A percentile compares a stretch with the other conserved stretches of the same genome.
Evolutionary conservation across 2,113 vertebrate genomes (phyloP).

Genomic region (Ursus arctos): DNA sequence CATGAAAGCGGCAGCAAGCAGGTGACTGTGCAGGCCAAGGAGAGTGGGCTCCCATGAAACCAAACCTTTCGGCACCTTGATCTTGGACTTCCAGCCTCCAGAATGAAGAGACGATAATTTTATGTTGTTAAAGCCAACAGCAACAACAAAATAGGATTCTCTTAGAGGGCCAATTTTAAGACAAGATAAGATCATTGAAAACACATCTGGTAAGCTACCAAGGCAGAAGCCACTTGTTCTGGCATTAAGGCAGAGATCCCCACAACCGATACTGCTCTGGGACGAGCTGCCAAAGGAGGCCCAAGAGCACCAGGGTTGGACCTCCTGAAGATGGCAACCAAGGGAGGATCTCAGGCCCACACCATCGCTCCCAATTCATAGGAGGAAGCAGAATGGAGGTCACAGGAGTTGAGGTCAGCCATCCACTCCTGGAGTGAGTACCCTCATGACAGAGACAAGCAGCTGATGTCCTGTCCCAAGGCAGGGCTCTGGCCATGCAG

Average conservation of each 20-base stretch:
- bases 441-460: rapidly evolving
- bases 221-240: neutral
- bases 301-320: neutral
- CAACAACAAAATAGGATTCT: neutral
- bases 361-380: rapidly evolving
- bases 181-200: neutral
- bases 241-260: too few species aligned
- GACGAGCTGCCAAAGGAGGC: rapidly evolving
- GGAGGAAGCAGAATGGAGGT: neutral
- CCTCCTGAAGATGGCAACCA: neutral
- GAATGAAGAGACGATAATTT: neutral
- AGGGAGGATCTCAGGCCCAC: neutral
- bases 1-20: neutral
- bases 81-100: neutral
- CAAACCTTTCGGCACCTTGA: neutral
- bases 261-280: rapidly evolving
- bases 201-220: neutral
- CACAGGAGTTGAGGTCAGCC: rapidly evolving
- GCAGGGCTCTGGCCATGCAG: neutral
- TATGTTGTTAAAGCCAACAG: neutral
- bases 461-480: neutral
- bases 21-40: neutral
- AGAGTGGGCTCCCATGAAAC: neutral
- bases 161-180: neutral
- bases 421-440: neutral